Evolutionary conservation across 2,113 vertebrate genomes (phyloP).

Genomic region (Polypterus senegalus): DNA sequence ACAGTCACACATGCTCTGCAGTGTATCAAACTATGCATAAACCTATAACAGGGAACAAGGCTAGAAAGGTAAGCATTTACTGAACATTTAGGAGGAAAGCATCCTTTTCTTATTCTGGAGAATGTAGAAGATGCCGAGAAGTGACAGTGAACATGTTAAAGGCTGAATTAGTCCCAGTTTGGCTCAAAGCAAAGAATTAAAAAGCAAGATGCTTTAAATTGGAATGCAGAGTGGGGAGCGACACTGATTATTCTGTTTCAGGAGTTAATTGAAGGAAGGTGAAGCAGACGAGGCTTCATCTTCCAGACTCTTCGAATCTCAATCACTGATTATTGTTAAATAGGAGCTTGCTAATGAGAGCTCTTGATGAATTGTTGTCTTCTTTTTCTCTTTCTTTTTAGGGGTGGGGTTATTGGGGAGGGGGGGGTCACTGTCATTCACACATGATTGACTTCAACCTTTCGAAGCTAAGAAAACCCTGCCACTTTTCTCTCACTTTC

Average conservation of each 20-base stretch:
- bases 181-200: too few species aligned
- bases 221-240: slow-evolving; percentile 65
- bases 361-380: slow-evolving; percentile 68
- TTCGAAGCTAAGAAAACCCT: slow-evolving; percentile 66
- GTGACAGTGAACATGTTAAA: too few species aligned
- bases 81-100: too few species aligned
- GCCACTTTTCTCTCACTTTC: slow-evolving; percentile 41
- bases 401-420: slow-evolving; percentile 19
- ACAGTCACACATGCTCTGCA: too few species aligned
- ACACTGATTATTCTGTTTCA: slow-evolving; percentile 70
- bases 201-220: slow-evolving; percentile 41
- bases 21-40: too few species aligned
- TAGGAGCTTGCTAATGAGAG: slow-evolving; percentile 70
- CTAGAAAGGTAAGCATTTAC: too few species aligned
- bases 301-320: slow-evolving; percentile 71
- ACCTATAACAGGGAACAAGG: too few species aligned
- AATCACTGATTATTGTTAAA: slow-evolving; percentile 84
- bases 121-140: too few species aligned
- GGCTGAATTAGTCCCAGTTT: too few species aligned
- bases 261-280: slow-evolving; percentile 80
- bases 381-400: slow-evolving; percentile 54
- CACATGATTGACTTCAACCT: slow-evolving; percentile 85
- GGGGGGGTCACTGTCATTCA: slow-evolving; percentile 60
- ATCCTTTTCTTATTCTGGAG: too few species aligned
- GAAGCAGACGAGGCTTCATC: slow-evolving; percentile 54